Base-by-base conservation (phyloP, 2,888 invertebrate species). In the Tillus elongatus region DNA sequence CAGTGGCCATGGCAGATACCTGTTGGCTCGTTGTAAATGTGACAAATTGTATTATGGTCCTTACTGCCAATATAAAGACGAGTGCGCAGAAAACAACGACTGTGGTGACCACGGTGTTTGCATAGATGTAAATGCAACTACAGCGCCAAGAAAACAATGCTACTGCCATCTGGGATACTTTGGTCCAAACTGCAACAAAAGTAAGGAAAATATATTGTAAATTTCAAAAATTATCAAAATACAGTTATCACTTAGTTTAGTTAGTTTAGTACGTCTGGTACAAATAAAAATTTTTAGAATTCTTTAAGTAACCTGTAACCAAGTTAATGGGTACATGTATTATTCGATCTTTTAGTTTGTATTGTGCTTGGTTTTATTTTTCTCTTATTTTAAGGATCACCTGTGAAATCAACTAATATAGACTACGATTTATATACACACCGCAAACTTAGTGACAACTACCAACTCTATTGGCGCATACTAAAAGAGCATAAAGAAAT, bases 121-220 rank as follows among this genome's bases (percentile, higher is more conserved):
- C 60, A 68, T 90, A 11, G 82, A 89, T 56, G 69, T 85, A 11
- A 74, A 80, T 42, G 80, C 89, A 2, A 88, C 87, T 0, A 80
- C 85, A 14, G 72, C 84, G 4, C 93, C 93, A 0, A 75, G 75
- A 27, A 78, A 75, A 49, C 84, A 86, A 56, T 96, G 96, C 60
- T 96, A 85, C 64, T 96, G 95, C 57, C 81, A 88, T 40, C 72
- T 78, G 36, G 95, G 95, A 10, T 91, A 84, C 76, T 88, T 82
- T 57, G 93, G 93, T 2, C 73, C 77, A 13, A 80, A 81, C 0
- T 95, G 93, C 57, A 78, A 77, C 43, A 85, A 85, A 68, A 78
- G 89, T 88, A 59, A 76, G 77, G n/a, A n/a, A n/a, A n/a, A n/a
- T n/a, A n/a, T n/a, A n/a, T n/a, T n/a, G n/a, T n/a, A n/a, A n/a